Evolutionary conservation across 2,113 vertebrate genomes (phyloP), one percentile per base, ranked within the genome.

Genomic region (Pseudorhombus dupliciocellatus): DNA sequence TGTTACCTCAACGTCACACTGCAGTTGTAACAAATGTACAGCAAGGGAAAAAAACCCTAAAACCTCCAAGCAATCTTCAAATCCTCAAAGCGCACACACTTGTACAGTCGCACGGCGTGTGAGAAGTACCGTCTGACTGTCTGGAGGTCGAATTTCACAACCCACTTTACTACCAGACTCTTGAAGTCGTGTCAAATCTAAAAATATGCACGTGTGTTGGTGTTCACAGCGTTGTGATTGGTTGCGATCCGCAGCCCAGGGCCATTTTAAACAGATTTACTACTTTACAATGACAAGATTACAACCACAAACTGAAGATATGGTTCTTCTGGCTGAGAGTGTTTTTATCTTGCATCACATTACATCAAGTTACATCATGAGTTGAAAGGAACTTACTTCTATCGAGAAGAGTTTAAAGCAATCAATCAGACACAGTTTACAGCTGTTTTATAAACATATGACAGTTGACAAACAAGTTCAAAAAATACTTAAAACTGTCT

Each of bases 181-280:
- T 75, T 73, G 68, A 53, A 81, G 56, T 72, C 65, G 60, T 77
- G 66, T 77, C 50, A 82, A 70, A 21, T 1, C 3, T 56, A 24
- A 46, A 18, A 46, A 46, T 46, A 46, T 63, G 55, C 40, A 25
- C 64, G 68, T 81, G 42, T 46, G 75, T 78, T 44, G 69, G 64
- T 73, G 2, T 71, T 73, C 58, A 66, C 67, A 66, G 48, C 54
- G 48, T 79, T 64, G 42, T 87, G 82, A 80, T 76, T 87, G 65
- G 84, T 67, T 82, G 71, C 72, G n/a, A 66, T 82, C 76, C 40
- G 25, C 31, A 24, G 56, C 61, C 63, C 16, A 1, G 26, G 61
- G 73, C 48, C 18, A 60, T 77, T 50, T 44, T 22, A 66, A 40
- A 44, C 57, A 56, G 58, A 63, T 76, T 66, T 66, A 85, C 50